Percentiles rank a stretch among this genome's conserved stretches.
Evolutionary conservation across 2,797 vertebrate species (phyloP).

Genomic region (Onychomys leucogaster): DNA sequence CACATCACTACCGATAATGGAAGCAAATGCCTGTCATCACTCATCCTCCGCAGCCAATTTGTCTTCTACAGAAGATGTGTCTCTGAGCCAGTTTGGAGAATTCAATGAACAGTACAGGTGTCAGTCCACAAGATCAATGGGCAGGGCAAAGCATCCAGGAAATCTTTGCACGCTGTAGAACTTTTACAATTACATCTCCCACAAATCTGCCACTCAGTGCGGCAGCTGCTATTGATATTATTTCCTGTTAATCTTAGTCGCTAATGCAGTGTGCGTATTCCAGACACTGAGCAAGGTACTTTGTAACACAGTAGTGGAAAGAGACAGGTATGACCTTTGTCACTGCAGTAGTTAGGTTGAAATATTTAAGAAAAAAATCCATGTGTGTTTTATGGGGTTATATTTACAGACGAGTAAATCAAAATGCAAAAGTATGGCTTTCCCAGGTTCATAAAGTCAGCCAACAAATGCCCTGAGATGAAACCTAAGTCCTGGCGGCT

Average conservation of each 20-base stretch:
- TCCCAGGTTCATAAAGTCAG: background rate
- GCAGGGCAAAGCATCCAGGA: slow-evolving; percentile 62
- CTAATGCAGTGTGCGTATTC: slow-evolving; percentile 1
- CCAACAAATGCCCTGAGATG: background rate
- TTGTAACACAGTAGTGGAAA: background rate
- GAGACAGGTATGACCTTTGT: background rate
- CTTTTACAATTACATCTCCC: background rate
- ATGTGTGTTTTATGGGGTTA: background rate
- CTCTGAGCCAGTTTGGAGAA: slow-evolving; percentile 75
- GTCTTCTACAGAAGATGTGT: slow-evolving; percentile 81
- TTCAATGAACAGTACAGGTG: slow-evolving; percentile 73
- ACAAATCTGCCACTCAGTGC: background rate
- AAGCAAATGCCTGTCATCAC: slow-evolving; percentile 85
- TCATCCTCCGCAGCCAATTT: slow-evolving; percentile 83
- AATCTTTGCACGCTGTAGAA: slow-evolving; percentile 36
- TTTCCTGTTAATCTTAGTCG: background rate
- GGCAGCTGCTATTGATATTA: background rate
- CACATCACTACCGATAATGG: slow-evolving; percentile 84
- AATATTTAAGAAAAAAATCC: background rate
- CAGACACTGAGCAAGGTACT: background rate
- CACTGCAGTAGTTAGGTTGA: background rate
- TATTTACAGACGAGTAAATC: background rate
- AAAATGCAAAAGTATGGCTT: background rate
- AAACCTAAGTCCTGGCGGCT: background rate
- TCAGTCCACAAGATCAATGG: slow-evolving; percentile 66